Evolutionary conservation across 2,888 invertebrate species (phyloP).

Genomic region (Dynastes grantii): DNA sequence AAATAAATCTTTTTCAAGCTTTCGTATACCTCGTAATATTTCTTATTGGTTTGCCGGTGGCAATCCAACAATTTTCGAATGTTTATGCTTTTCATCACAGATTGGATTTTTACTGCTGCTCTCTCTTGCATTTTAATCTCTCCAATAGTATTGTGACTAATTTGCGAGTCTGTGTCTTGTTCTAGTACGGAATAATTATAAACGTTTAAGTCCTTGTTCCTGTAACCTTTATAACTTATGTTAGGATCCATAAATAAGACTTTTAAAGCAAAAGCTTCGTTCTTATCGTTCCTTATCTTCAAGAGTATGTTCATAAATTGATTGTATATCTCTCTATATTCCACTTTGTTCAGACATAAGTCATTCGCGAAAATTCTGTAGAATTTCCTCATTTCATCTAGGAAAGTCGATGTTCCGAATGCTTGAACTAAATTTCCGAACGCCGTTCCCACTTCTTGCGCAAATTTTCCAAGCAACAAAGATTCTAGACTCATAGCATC

Average conservation of each 20-base stretch:
- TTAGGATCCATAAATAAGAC: conserved; percentile 57
- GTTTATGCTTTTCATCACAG: conserved; percentile 62
- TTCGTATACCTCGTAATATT: conserved; percentile 59
- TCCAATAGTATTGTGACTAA: conserved; percentile 56
- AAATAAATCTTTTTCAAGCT: conserved; percentile 60
- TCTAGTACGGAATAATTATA: not conserved
- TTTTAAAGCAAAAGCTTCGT: conserved; percentile 55
- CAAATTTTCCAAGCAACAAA: conserved; percentile 59
- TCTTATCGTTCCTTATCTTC: conserved; percentile 49
- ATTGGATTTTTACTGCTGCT: conserved; percentile 63
- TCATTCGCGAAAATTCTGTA: conserved; percentile 61
- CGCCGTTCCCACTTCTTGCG: conserved; percentile 60
- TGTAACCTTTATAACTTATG: conserved; percentile 7
- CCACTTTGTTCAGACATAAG: conserved; percentile 37
- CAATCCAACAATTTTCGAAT: conserved; percentile 58
- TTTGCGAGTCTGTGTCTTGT: not conserved
- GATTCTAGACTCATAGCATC: conserved; percentile 63
- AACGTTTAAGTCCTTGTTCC: too few species aligned
- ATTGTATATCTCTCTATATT: conserved; percentile 48
- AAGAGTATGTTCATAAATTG: conserved; percentile 54
- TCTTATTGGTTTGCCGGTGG: conserved; percentile 58
- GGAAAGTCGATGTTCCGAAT: conserved; percentile 62
- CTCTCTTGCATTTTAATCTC: conserved; percentile 58
- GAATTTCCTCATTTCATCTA: conserved; percentile 57
- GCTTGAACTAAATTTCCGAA: conserved; percentile 64